Conservation (phyloP, 2,113 vertebrate genomes). For the Synchiropus splendidus region DNA sequence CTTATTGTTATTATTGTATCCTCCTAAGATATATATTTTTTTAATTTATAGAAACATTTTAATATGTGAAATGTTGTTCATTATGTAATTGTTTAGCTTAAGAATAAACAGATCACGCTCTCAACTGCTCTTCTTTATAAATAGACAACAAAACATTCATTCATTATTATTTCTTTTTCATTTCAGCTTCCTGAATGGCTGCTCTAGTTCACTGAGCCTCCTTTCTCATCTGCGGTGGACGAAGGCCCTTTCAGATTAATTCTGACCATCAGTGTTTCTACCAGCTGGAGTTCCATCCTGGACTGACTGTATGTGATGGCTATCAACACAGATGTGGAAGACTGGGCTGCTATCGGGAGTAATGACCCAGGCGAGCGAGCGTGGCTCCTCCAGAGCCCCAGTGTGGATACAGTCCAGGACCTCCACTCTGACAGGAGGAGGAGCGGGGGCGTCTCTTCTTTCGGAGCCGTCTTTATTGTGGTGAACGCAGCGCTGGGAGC, state of each 20-base stretch:
- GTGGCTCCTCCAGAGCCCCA: constrained; percentile 85
- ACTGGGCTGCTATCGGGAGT: constrained; percentile 67
- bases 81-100: too few relatives aligned
- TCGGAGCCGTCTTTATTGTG: constrained; percentile 87
- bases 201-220: neutral
- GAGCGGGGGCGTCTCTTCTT: constrained; percentile 45
- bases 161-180: constrained; percentile 2
- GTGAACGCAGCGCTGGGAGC: constrained; percentile 93
- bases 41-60: too few relatives aligned
- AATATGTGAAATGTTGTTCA: too few relatives aligned
- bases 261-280: too few relatives aligned
- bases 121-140: too few relatives aligned
- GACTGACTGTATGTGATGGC: constrained; percentile 67
- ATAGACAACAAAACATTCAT: neutral
- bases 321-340: constrained; percentile 76
- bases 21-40: too few relatives aligned
- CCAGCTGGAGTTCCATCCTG: neutral
- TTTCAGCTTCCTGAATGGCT: constrained; percentile 24
- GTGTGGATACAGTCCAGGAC: constrained; percentile 64
- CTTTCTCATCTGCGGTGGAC: neutral
- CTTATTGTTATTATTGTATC: too few relatives aligned
- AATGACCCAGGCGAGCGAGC: constrained; percentile 77
- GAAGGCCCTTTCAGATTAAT: too few relatives aligned
- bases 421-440: constrained; percentile 28
- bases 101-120: too few relatives aligned